phyloP scores from a whole-genome alignment of 2,113 vertebrate species.

The Poecile atricapillus region DNA sequence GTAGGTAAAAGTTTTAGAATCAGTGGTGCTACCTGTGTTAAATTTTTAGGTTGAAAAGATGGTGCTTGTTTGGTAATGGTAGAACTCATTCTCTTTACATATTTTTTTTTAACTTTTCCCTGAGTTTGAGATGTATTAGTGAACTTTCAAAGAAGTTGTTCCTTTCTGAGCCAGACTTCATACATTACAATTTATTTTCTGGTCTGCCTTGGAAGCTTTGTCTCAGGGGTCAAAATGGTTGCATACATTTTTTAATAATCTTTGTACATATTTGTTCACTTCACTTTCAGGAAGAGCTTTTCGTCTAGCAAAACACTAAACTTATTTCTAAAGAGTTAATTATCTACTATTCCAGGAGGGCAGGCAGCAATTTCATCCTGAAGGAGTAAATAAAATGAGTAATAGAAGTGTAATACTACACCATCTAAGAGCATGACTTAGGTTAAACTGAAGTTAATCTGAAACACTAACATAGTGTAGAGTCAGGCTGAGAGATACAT shows the following conservation, averaged over 20 bases:
- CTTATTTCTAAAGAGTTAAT: slow-evolving; percentile 59
- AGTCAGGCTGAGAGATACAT: neutral
- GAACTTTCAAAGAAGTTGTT: neutral
- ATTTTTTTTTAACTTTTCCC: neutral
- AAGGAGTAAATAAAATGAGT: slow-evolving; percentile 50
- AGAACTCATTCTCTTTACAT: neutral
- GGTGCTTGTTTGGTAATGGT: neutral
- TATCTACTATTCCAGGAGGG: slow-evolving; percentile 37
- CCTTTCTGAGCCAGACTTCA: neutral
- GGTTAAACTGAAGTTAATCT: neutral
- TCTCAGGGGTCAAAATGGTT: neutral
- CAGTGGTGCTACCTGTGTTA: neutral
- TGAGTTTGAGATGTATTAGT: neutral
- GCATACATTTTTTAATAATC: slow-evolving; percentile 18
- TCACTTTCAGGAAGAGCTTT: slow-evolving; percentile 45
- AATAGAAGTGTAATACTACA: slow-evolving; percentile 53
- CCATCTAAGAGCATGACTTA: neutral
- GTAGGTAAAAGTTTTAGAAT: neutral
- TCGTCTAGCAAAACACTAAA: neutral
- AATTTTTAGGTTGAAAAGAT: neutral
- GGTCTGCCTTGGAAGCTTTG: neutral
- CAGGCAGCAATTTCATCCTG: slow-evolving; percentile 30
- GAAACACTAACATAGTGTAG: neutral
- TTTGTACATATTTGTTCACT: slow-evolving; percentile 30
- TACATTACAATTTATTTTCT: neutral